Conservation (phyloP, 2,113 vertebrate genomes). For the Petrocephalus microphthalmus region DNA sequence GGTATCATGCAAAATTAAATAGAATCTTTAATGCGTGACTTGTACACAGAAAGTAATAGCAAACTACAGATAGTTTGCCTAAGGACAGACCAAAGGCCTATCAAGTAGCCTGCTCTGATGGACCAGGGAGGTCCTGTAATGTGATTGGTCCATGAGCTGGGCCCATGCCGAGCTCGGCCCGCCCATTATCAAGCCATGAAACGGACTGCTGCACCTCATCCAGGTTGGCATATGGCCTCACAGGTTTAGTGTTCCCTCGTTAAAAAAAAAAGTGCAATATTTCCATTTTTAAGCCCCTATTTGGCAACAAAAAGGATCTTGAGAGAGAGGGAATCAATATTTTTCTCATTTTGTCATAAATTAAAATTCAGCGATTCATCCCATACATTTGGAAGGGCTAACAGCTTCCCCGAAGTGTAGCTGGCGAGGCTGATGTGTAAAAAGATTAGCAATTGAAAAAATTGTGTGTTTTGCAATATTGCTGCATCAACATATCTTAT, state of each 20-base stretch:
- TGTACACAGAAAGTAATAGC: not conserved
- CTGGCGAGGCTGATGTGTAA: not conserved
- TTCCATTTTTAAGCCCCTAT: not conserved
- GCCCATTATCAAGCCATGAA: not conserved
- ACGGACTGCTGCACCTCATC: not conserved
- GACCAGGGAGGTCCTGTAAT: not conserved
- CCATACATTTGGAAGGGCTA: slow-evolving; percentile 7
- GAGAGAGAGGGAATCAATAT: not conserved
- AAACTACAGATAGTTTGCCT: not conserved
- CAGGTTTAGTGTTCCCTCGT: not conserved
- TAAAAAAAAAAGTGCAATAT: not conserved
- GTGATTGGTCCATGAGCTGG: not conserved
- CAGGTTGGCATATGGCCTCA: not conserved
- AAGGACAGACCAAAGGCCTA: not conserved
- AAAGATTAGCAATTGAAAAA: not conserved
- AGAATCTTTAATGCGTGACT: not conserved
- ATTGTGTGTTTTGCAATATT: not conserved
- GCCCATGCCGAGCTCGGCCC: not conserved
- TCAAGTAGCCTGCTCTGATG: not conserved
- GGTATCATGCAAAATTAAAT: not conserved
- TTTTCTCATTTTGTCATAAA: not conserved
- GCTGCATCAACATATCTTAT: not conserved
- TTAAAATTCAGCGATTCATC: slow-evolving; percentile 11
- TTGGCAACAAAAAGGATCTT: not conserved
- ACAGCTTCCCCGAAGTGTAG: not conserved